Evolutionary conservation across 2,888 invertebrate genomes (phyloP), one percentile per base, ranked within the genome.

Genomic region (Apamea crenata): DNA sequence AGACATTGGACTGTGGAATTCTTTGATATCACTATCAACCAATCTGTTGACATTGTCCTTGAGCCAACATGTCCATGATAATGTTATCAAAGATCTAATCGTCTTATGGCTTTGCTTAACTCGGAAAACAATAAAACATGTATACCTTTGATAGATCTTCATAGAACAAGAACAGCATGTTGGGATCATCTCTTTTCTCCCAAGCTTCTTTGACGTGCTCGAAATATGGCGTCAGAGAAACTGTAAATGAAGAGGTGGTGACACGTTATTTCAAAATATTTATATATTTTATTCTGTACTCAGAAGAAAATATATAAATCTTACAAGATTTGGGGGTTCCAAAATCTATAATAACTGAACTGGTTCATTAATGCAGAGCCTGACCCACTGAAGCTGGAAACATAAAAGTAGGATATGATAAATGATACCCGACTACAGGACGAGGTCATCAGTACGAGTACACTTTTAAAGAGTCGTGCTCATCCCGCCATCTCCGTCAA

Each of bases 181-280:
- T 98, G 1, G 97, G 93, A 86, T 98, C 95, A 80, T 98, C 85
- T 80, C 97, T 96, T 47, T 97, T 91, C 0, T 95, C 94, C 97
- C 98, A 98, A 0, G 98, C 98, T 95, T 98, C 98, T 89, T 97
- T 97, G 0, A 98, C 92, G 90, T 98, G 98, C 72, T 97, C 97
- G 97, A 98, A 98, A 90, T 98, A 98, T 0, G 98, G 98, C 69
- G 97, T 96, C 97, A 97, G 98, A 1, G 97, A 93, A 90, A 97
- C 98, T 98, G 84, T 74, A 85, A 88, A 89, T 47, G 7, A 72
- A 59, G 25, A 66, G 16, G 7, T 32, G 18, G 7, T 18, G 2
- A 69, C 18, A 47, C 47, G 47, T 47, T 47, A 47, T 47, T 47
- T 16, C 47, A 44, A 40, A 40, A 40, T 47, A 47, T 47, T 5